These are phyloP conservation scores for Dynastes grantii DNA, from an alignment of 2,888 invertebrate species.

Conservation along the genomic window DNA sequence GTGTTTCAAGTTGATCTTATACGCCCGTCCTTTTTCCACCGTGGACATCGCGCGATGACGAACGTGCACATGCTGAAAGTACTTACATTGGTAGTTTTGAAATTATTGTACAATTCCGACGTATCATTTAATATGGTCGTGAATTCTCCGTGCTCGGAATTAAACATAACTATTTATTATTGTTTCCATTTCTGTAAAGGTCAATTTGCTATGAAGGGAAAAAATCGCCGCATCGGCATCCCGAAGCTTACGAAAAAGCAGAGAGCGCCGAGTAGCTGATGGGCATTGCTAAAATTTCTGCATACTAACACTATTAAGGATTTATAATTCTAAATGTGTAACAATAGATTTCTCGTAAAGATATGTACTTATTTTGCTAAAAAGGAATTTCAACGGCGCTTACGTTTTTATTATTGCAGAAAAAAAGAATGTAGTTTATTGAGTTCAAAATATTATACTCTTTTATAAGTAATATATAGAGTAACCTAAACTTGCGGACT, in stretches of 20 bases:
- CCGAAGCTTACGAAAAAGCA: too few species aligned
- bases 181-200: slow-evolving; percentile 54
- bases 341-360: too few species aligned
- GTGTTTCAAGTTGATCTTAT: slow-evolving; percentile 48
- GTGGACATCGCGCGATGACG: slow-evolving; percentile 30
- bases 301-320: neutral
- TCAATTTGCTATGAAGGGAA: slow-evolving; percentile 1
- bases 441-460: too few species aligned
- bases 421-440: too few species aligned
- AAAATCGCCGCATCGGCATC: neutral
- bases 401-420: too few species aligned
- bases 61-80: slow-evolving; percentile 32
- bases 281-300: slow-evolving; percentile 5
- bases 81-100: slow-evolving; percentile 43
- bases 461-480: too few species aligned
- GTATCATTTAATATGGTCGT: slow-evolving; percentile 64
- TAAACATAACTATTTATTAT: slow-evolving; percentile 54
- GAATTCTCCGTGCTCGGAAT: slow-evolving; percentile 56
- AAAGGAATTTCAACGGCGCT: too few species aligned
- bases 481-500: too few species aligned
- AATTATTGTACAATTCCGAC: slow-evolving; percentile 63
- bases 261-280: neutral
- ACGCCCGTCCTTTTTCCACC: slow-evolving; percentile 48
- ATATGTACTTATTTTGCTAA: too few species aligned
- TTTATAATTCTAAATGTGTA: neutral